These are phyloP conservation scores for Adoxophyes honmai DNA, from an alignment of 1,140 invertebrate species.

Conservation along the genomic window DNA sequence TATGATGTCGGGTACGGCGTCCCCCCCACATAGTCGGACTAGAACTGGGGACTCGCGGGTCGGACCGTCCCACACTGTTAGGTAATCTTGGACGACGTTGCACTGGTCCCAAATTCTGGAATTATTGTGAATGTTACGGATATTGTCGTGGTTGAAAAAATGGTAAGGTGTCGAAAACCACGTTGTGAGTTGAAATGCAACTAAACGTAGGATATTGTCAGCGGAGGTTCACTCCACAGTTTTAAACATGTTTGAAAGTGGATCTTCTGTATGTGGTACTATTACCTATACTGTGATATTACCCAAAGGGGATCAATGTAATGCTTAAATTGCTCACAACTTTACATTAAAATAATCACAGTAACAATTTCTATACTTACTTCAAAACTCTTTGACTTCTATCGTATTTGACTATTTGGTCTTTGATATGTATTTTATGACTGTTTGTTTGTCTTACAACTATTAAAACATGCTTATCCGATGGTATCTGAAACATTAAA, in stretches of 20 bases:
- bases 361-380: slow-evolving; percentile 76
- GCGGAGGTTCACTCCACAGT: too few species aligned
- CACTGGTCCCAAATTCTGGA: slow-evolving; percentile 88
- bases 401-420: slow-evolving; percentile 86
- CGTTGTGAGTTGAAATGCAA: too few species aligned
- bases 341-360: too few species aligned
- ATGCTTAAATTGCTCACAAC: too few species aligned
- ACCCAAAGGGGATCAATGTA: too few species aligned
- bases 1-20: slow-evolving; percentile 88
- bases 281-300: too few species aligned
- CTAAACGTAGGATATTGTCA: too few species aligned
- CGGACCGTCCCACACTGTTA: slow-evolving; percentile 90
- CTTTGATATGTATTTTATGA: slow-evolving; percentile 88
- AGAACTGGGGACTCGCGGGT: slow-evolving; percentile 84
- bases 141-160: too few species aligned
- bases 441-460: slow-evolving; percentile 85
- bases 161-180: too few species aligned
- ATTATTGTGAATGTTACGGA: slow-evolving; percentile 14
- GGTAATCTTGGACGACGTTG: slow-evolving; percentile 88
- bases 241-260: too few species aligned
- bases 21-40: slow-evolving; percentile 89
- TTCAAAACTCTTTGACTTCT: slow-evolving; percentile 85
- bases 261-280: too few species aligned
- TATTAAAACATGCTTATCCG: slow-evolving; percentile 84
- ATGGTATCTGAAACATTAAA: slow-evolving; percentile 77